Conservation (phyloP, 2,797 vertebrate species). For the Dipus sagitta region DNA sequence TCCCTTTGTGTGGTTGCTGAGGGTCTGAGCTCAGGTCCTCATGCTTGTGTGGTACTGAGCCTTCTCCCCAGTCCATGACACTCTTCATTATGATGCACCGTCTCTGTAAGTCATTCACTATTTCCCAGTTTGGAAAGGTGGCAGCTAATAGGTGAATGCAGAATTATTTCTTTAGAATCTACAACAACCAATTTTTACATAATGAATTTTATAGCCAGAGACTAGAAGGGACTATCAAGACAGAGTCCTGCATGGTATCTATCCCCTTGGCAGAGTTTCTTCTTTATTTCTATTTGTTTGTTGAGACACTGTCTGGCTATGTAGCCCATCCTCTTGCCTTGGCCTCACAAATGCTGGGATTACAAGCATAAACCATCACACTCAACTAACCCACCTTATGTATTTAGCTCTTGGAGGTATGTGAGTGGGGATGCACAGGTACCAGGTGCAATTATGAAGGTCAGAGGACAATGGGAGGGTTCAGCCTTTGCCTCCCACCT, state of each 20-base stretch:
- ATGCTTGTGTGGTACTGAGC: no score
- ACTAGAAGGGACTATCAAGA: background rate
- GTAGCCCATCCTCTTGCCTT: background rate
- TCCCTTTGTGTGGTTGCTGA: no score
- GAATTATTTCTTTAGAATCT: background rate
- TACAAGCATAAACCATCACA: no score
- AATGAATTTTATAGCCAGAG: background rate
- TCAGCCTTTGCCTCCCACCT: no score
- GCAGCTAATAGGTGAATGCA: background rate
- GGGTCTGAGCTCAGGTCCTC: no score
- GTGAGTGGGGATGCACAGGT: no score
- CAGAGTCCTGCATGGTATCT: no score
- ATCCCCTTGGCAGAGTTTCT: background rate
- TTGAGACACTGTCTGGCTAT: background rate
- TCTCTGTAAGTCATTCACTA: background rate
- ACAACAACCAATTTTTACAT: background rate
- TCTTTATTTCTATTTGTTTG: background rate
- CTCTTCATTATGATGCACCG: background rate
- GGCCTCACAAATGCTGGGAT: background rate
- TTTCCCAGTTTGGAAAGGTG: background rate
- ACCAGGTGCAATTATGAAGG: no score
- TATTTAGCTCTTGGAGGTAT: no score
- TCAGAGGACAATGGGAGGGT: no score
- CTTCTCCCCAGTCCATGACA: no score
- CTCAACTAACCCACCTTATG: no score